These are phyloP conservation scores for Forpus xanthops DNA, from an alignment of 2,797 vertebrate genomes.

Conservation along the genomic window DNA sequence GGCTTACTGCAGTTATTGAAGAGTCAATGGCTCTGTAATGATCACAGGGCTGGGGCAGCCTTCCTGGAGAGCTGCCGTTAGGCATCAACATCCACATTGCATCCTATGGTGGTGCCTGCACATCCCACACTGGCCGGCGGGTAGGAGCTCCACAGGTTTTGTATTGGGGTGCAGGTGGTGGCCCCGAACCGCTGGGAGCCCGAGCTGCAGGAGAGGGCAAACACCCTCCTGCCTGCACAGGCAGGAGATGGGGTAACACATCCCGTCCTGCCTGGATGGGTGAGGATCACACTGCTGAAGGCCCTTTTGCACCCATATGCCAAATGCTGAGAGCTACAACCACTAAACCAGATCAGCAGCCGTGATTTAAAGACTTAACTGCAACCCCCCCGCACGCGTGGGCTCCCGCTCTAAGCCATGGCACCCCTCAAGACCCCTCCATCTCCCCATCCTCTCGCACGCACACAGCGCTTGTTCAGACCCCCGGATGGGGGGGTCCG, in stretches of 20 bases:
- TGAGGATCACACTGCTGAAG: not conserved
- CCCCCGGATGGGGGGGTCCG: fast-evolving
- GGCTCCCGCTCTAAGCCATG: not conserved
- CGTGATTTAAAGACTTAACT: fast-evolving
- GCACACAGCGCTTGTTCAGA: fast-evolving
- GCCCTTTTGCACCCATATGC: fast-evolving
- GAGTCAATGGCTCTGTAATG: not conserved
- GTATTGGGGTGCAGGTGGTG: not conserved
- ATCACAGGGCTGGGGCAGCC: not conserved
- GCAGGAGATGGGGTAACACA: fast-evolving
- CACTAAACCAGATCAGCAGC: fast-evolving
- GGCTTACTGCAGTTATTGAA: not conserved
- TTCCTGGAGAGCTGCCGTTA: not conserved
- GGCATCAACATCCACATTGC: fast-evolving
- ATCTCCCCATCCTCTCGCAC: fast-evolving
- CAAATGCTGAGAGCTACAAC: fast-evolving
- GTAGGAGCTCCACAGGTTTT: fast-evolving
- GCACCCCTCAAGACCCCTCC: not conserved
- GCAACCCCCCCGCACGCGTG: fast-evolving
- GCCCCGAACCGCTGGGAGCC: fast-evolving
- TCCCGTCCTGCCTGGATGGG: fast-evolving
- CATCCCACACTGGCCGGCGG: fast-evolving
- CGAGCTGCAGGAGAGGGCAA: not conserved
- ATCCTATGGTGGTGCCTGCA: fast-evolving
- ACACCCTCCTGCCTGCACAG: not conserved